phyloP scores from a whole-genome alignment of 2,797 vertebrate genomes.

The Xenops minutus region DNA sequence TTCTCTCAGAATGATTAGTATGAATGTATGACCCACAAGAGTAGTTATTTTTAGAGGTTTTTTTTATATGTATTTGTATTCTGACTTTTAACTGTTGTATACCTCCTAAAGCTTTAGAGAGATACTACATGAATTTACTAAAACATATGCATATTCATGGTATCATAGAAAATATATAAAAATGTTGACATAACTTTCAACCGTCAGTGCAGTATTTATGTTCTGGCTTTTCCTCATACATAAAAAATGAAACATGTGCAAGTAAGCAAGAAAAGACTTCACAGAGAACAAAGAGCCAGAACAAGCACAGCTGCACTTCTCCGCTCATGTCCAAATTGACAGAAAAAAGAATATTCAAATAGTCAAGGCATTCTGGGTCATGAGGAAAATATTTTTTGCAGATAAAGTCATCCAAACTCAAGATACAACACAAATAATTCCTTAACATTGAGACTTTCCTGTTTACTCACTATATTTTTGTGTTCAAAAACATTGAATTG shows the following conservation, averaged over 20 bases:
- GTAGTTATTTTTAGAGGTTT: not conserved
- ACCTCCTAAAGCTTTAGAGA: not conserved
- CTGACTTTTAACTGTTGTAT: not conserved
- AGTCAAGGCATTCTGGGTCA: not conserved
- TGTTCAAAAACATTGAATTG: not conserved
- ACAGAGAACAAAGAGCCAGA: not conserved
- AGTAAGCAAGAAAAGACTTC: not conserved
- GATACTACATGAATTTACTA: not conserved
- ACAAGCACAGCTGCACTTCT: not conserved
- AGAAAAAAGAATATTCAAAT: not conserved
- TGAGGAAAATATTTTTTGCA: not conserved
- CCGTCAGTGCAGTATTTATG: not conserved
- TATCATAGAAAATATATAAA: not conserved
- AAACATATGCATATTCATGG: conserved; percentile 1
- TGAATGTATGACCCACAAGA: not conserved
- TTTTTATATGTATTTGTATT: not conserved
- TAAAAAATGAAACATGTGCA: not conserved
- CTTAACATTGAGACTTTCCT: not conserved
- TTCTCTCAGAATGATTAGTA: not conserved
- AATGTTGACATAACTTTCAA: not conserved
- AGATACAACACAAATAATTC: not conserved
- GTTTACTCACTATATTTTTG: not conserved
- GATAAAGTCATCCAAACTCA: not conserved
- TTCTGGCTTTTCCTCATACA: not conserved
- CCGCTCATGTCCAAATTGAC: not conserved